Base-by-base conservation (phyloP, 1,140 invertebrate genomes). In the Bombus polaris region DNA sequence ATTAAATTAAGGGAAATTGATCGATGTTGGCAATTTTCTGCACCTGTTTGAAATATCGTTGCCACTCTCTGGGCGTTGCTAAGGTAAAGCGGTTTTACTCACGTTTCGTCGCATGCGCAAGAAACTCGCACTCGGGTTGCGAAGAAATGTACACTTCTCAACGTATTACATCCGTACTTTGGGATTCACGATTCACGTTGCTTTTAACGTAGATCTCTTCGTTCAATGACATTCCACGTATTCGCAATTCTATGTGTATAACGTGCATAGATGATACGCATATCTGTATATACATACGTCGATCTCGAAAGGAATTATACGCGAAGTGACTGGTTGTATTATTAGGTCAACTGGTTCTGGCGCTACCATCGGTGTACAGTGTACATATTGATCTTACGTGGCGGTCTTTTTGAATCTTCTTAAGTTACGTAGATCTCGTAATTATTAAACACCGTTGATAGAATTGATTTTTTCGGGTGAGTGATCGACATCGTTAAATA, bases 331-430 rank as follows among this genome's bases (percentile, higher is more conserved):
- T 71, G 22, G 42, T 80, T 44, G 39, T 57, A 73, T 39, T 57
- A 39, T 25, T 77, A 37, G 25, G 84, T 57, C 82, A 70, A 74
- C 53, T 62, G 57, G n/a, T 53, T 83, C 32, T 59, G 68, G 89
- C 87, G 89, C 90, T 79, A 62, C 22, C 35, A 35, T 77, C 87
- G 81, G 22, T 62, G 13, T 62, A 53, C 47, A 3, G 18, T 22
- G 3, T 62, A 53, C 18, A 62, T 76, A 84, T 83, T 42, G 76
- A 76, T 87, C 72, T 32, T 32, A n/a, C 25, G 32, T 65, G 77
- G 90, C 90, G 89, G 87, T 47, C 70, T 80, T 85, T 90, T 90
- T 57, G 53, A 91, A 88, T 57, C 25, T n/a, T 53, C 12, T 39
- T 66, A 9, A 9, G 12, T 25, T 53, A 37, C 37, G 37, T 62